A percentile compares a stretch with the other conserved stretches of the same genome.
Conservation (phyloP, 2,797 vertebrate genomes). For the Huso huso region DNA sequence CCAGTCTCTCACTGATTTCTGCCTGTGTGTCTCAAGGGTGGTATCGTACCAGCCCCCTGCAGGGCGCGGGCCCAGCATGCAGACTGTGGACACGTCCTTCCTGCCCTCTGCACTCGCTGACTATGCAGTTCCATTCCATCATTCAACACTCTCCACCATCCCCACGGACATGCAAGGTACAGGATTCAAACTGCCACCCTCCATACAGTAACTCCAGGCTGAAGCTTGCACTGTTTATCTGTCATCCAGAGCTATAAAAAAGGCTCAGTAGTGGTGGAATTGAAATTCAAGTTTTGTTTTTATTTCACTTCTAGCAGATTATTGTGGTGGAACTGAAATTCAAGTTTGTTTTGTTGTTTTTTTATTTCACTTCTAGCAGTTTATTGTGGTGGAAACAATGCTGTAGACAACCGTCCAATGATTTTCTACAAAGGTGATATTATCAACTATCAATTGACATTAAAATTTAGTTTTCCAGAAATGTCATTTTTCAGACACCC, state of each 20-base stretch:
- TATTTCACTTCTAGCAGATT: background rate
- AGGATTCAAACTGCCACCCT: too few species aligned
- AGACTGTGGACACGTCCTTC: constrained; percentile 70
- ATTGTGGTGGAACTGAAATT: background rate
- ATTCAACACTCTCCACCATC: constrained; percentile 75
- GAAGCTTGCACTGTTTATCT: background rate
- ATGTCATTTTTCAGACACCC: background rate
- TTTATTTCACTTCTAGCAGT: too few species aligned
- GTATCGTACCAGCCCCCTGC: constrained; percentile 84
- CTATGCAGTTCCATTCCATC: constrained; percentile 86
- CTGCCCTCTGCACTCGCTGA: constrained; percentile 77
- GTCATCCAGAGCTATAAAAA: background rate
- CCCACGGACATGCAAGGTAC: constrained; percentile 88
- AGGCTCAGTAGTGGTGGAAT: background rate
- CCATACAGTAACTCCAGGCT: background rate
- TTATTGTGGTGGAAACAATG: too few species aligned
- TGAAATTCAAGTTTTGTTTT: background rate
- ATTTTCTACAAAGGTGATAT: background rate
- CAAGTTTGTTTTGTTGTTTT: too few species aligned
- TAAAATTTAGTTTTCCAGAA: background rate
- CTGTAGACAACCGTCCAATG: too few species aligned
- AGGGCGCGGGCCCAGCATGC: constrained; percentile 74
- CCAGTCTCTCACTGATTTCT: background rate
- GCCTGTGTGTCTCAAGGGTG: constrained; percentile 55
- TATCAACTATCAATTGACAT: background rate